These are phyloP conservation scores for Montipora efflorescens DNA, from an alignment of 64 coral and sea anemone genomes.

Conservation along the genomic window DNA sequence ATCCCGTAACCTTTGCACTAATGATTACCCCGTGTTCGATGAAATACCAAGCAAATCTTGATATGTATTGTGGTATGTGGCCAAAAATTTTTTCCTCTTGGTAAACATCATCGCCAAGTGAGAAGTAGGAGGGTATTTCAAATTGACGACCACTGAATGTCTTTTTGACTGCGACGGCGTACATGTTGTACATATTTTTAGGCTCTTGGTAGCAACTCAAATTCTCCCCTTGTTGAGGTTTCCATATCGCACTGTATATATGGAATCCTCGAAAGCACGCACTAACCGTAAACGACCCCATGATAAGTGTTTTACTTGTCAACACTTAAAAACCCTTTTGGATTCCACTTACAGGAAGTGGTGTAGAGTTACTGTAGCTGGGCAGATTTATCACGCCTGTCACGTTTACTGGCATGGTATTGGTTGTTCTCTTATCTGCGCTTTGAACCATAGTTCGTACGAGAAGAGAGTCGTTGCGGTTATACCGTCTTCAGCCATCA, in stretches of 20 bases:
- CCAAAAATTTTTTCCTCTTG: conserved; percentile 41
- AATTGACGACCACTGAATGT: conserved; percentile 20
- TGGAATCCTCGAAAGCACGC: not conserved
- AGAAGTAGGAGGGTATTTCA: conserved; percentile 19
- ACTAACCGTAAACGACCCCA: not conserved
- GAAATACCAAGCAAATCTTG: conserved; percentile 42
- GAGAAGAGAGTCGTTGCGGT: too few relatives aligned
- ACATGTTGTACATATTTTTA: not conserved
- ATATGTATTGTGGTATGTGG: conserved; percentile 29
- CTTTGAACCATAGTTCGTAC: not conserved
- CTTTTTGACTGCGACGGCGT: too few relatives aligned
- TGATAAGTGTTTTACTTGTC: too few relatives aligned
- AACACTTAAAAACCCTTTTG: too few relatives aligned
- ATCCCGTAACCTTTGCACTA: conserved; percentile 8
- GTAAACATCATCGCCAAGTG: not conserved
- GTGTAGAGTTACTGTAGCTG: too few relatives aligned
- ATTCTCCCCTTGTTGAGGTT: not conserved
- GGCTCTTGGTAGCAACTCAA: not conserved
- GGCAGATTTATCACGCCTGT: too few relatives aligned
- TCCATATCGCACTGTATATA: not conserved
- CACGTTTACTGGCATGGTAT: too few relatives aligned
- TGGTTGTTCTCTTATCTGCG: not conserved
- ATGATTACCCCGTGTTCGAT: conserved; percentile 8
- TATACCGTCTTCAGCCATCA: too few relatives aligned
- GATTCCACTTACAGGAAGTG: too few relatives aligned